Percentiles rank a stretch among this genome's conserved stretches.
phyloP scores from a whole-genome alignment of 2,888 invertebrate genomes.

The Vannuccia rotundouncinata region DNA sequence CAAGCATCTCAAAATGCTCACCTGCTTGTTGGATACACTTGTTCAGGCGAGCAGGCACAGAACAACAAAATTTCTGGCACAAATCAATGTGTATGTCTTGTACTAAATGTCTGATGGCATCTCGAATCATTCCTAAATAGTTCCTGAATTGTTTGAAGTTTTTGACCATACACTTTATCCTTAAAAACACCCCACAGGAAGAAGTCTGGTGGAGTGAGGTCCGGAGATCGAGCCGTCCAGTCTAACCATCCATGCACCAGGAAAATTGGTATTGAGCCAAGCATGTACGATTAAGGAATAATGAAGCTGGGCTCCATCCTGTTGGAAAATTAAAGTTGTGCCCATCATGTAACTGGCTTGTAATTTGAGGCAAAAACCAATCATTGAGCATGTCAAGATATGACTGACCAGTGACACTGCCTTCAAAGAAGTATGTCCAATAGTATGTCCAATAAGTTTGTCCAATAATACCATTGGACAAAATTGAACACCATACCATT shows the following conservation, averaged over 20 bases:
- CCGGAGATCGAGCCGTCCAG: neutral
- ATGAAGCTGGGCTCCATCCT: neutral
- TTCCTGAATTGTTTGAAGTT: constrained; percentile 9
- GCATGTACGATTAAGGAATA: neutral
- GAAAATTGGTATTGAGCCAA: constrained; percentile 18
- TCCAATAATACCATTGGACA: neutral
- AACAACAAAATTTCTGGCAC: neutral
- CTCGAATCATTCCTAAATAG: too few relatives aligned
- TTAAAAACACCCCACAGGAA: constrained; percentile 27
- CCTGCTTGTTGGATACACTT: neutral
- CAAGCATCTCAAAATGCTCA: neutral
- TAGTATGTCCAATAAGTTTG: too few relatives aligned
- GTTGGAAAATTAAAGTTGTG: constrained; percentile 14
- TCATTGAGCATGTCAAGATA: neutral
- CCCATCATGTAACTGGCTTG: constrained; percentile 1
- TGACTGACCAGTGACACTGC: constrained; percentile 11
- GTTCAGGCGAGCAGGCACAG: neutral
- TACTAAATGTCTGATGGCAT: neutral
- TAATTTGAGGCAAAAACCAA: neutral
- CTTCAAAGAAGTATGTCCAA: neutral
- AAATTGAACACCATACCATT: constrained; percentile 18
- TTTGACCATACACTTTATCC: neutral
- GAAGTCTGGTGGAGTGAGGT: constrained; percentile 28
- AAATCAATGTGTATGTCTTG: neutral
- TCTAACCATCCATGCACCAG: constrained; percentile 14